Evolutionary conservation across 2,888 invertebrate genomes (phyloP).

Genomic region (Branchipolynoe longqiensis): DNA sequence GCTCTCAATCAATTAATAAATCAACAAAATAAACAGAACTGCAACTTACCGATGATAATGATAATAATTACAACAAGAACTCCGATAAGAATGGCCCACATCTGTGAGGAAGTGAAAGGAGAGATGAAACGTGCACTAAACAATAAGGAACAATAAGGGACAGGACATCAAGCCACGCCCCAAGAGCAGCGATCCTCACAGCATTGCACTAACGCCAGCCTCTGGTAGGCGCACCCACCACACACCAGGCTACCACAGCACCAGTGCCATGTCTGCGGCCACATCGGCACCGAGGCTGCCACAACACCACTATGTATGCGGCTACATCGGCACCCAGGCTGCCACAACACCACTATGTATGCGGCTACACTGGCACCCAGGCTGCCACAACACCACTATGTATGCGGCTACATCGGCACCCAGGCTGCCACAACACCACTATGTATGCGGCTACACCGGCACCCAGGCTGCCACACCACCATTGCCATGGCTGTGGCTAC

Average conservation of each 20-base stretch:
- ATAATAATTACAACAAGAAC: conserved; percentile 81
- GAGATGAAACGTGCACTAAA: not conserved
- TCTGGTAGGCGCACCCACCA: too few relatives aligned
- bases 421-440: not conserved
- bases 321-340: not conserved
- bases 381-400: too few relatives aligned
- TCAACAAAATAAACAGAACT: conserved; percentile 1
- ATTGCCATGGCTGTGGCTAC: not conserved
- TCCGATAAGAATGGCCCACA: conserved; percentile 82
- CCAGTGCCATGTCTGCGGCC: not conserved
- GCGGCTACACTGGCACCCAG: too few relatives aligned
- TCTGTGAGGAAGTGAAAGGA: conserved; percentile 81
- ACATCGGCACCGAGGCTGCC: not conserved
- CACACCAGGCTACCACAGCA: not conserved
- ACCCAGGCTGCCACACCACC: not conserved
- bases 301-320: not conserved
- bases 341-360: not conserved
- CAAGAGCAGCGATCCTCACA: too few relatives aligned
- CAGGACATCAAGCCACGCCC: not conserved
- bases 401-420: too few relatives aligned
- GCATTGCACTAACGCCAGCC: too few relatives aligned
- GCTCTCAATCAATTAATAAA: not conserved
- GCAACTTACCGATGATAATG: conserved; percentile 92
- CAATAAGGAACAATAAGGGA: not conserved
- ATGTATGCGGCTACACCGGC: too few relatives aligned